Evolutionary conservation across 2,888 invertebrate genomes (phyloP).

Genomic region (Saturnia japonica): DNA sequence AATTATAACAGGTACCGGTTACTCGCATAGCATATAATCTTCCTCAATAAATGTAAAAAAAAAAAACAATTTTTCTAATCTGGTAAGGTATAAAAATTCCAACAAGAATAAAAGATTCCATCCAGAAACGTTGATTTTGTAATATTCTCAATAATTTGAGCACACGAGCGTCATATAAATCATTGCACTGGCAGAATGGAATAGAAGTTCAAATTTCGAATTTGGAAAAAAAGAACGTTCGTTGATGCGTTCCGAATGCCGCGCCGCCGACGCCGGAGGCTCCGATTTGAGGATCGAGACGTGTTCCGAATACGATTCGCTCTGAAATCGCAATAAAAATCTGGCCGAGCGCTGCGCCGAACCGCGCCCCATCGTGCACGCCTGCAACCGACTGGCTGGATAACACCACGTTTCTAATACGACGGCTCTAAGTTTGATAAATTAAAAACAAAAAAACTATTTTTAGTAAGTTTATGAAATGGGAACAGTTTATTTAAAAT

Average conservation of each 20-base stretch:
- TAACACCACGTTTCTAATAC: conserved; percentile 46
- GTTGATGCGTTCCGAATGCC: conserved; percentile 49
- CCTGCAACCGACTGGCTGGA: conserved; percentile 32
- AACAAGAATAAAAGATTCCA: not conserved
- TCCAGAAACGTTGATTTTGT: not conserved
- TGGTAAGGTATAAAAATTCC: too few relatives aligned
- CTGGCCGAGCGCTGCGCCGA: conserved; percentile 34
- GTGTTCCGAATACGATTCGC: conserved; percentile 44
- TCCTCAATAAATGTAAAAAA: too few relatives aligned
- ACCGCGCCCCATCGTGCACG: too few relatives aligned
- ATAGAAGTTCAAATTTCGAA: conserved; percentile 36
- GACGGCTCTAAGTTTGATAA: conserved; percentile 50
- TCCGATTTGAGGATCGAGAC: conserved; percentile 44
- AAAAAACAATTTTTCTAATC: too few relatives aligned
- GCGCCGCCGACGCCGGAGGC: conserved; percentile 36
- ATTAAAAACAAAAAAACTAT: conserved; percentile 38
- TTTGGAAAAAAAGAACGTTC: conserved; percentile 39
- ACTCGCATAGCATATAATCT: too few relatives aligned
- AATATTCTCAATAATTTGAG: not conserved
- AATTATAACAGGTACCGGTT: too few relatives aligned
- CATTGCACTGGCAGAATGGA: conserved; percentile 32
- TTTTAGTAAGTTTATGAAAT: conserved; percentile 15
- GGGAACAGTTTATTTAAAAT: not conserved
- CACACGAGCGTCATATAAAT: conserved; percentile 35
- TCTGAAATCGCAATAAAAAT: conserved; percentile 47